Conservation (phyloP, 2,113 vertebrate species). For the Nycticryphes semicollaris region DNA sequence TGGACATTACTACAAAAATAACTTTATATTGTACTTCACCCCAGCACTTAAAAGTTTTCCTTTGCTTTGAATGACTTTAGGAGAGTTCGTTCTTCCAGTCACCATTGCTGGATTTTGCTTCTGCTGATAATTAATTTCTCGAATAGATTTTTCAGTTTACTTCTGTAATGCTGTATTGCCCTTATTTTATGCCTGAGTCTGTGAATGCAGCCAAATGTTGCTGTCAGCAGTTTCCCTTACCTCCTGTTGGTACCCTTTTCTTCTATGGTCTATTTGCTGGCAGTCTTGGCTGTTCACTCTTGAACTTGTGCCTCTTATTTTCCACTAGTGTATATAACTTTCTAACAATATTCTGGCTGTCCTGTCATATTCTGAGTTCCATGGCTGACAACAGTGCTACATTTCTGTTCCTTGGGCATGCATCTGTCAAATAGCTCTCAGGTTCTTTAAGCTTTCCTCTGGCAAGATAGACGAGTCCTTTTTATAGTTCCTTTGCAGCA, state of each 20-base stretch:
- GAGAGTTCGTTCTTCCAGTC: neutral
- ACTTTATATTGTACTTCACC: neutral
- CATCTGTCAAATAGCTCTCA: neutral
- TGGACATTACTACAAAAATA: neutral
- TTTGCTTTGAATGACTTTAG: neutral
- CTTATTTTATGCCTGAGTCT: neutral
- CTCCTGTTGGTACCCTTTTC: neutral
- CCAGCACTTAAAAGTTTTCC: neutral
- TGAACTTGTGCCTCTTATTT: neutral
- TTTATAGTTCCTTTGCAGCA: neutral
- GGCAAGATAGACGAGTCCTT: neutral
- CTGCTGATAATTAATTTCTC: neutral
- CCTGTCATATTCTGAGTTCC: neutral
- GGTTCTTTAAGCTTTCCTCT: neutral
- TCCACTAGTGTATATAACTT: neutral
- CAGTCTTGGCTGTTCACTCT: neutral
- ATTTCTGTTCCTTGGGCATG: neutral
- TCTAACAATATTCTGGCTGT: neutral
- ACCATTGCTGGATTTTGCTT: neutral
- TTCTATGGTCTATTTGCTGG: neutral
- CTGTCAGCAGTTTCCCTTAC: neutral
- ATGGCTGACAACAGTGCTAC: rapidly evolving
- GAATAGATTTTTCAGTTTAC: neutral
- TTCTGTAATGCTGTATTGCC: neutral
- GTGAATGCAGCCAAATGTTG: neutral